These are phyloP conservation scores for Lithophane socia DNA, from an alignment of 2,888 invertebrate genomes.

Conservation along the genomic window DNA sequence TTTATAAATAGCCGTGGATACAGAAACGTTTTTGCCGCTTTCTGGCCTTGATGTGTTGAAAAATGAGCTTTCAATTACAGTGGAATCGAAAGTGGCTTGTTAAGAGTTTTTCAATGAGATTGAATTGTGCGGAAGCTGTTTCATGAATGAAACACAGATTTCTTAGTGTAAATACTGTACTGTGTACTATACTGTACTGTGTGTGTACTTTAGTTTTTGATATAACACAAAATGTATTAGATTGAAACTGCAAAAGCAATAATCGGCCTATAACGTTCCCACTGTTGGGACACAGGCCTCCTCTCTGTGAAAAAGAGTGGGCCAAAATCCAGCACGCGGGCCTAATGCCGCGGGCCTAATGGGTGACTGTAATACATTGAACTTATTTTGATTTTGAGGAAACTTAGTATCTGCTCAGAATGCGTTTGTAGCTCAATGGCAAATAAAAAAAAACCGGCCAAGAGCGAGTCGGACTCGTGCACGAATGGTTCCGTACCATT, in stretches of 20 bases:
- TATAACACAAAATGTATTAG: not conserved
- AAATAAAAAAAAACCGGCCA: too few species aligned
- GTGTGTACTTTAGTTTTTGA: not conserved
- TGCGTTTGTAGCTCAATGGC: not conserved
- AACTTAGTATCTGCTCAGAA: not conserved
- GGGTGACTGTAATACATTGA: not conserved
- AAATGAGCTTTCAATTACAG: slow-evolving; percentile 33
- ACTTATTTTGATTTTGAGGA: too few species aligned
- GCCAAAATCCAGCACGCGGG: not conserved
- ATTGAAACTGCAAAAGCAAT: not conserved
- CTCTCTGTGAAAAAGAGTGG: not conserved
- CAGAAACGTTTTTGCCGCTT: slow-evolving; percentile 18
- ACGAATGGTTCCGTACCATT: too few species aligned
- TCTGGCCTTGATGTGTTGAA: slow-evolving; percentile 24
- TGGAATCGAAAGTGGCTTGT: not conserved
- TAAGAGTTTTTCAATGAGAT: not conserved
- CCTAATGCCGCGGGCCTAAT: too few species aligned
- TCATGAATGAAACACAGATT: not conserved
- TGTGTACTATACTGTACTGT: too few species aligned
- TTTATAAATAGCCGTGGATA: slow-evolving; percentile 43
- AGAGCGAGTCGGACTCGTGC: too few species aligned
- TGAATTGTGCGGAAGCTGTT: not conserved
- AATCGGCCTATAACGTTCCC: too few species aligned
- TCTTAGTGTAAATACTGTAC: too few species aligned
- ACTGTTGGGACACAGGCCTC: not conserved